Conservation (phyloP, 2,797 vertebrate genomes). For the Sphenopsis melanotis region DNA sequence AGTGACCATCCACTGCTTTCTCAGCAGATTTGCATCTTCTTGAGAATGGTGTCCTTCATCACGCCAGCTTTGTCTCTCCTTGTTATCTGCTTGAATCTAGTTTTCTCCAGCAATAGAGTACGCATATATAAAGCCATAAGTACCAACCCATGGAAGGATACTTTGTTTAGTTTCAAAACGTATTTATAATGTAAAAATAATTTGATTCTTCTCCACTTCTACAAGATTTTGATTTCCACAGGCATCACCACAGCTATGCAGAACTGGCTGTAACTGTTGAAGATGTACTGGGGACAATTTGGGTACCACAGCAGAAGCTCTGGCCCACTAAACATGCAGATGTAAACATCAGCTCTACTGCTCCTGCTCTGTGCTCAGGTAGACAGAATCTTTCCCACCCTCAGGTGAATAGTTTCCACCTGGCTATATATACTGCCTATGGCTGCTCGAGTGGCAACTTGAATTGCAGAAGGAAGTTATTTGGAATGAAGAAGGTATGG, state of each 20-base stretch:
- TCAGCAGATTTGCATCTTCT: neutral
- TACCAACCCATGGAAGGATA: neutral
- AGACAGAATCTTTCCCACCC: neutral
- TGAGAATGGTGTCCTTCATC: neutral
- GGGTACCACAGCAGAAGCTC: neutral
- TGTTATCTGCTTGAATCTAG: neutral
- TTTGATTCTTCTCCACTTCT: neutral
- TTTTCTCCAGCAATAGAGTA: neutral
- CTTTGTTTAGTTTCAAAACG: neutral
- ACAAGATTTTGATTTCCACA: neutral
- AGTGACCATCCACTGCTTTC: neutral
- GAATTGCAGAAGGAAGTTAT: neutral
- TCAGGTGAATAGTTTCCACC: neutral
- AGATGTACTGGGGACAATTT: neutral
- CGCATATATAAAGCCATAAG: neutral
- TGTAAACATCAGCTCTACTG: neutral
- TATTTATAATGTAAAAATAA: neutral
- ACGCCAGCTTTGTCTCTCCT: neutral
- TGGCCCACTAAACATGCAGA: neutral
- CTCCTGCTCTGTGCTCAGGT: neutral
- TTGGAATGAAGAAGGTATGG: neutral
- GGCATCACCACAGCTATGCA: neutral
- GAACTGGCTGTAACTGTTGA: neutral
- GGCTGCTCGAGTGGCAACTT: neutral
- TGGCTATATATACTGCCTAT: neutral